Base-by-base conservation (phyloP, 2,797 vertebrate species). In the Tokudaia tokunoshimensis region DNA sequence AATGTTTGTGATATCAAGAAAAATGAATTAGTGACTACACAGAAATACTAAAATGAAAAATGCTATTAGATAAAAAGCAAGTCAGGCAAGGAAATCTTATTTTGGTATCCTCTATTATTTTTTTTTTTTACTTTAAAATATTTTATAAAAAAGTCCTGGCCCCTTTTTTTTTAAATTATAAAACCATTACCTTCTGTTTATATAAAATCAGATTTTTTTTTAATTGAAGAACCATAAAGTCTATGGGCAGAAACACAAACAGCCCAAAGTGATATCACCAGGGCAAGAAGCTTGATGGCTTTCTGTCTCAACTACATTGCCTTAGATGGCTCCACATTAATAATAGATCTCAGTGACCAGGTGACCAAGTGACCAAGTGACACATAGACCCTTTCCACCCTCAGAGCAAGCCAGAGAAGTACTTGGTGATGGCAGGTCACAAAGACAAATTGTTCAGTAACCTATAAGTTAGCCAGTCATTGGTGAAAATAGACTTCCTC, bases 21-120 rank as follows among this genome's bases (percentile, higher is more conserved):
- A 89, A 94, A 89, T 47, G 76, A 87, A 92, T 92, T 41, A 78
- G 61, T 50, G 80, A 88, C 47, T 44, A n/a, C 1, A 5, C 78
- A 70, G 10, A 57, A 95, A 76, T 70, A 93, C 0, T 26, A 14
- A 95, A 95, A 94, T 94, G 44, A 94, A 94, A 91, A 94, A 63
- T 74, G 47, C 31, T 59, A 88, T 61, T 74, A 67, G 31, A 89
- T 87, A 80, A 88, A 90, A 93, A 94, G 63, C 74, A 84, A 92
- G 24, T 63, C 89, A 96, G 34, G 65, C 11, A 79, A 95, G 63
- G 85, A 80, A 86, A 86, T 75, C 61, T 92, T 83, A 94, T 29
- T 70, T 37, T 15, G 70, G 11, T 9, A 0, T 72, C 34, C 3
- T 37, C 26, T 47, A 47, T 67, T 75, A 24, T 59, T 41, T 59